Percentiles rank a stretch among this genome's conserved stretches.
These are phyloP conservation scores for Pantherophis guttatus DNA, from an alignment of 2,113 vertebrate genomes.

Conservation along the genomic window DNA sequence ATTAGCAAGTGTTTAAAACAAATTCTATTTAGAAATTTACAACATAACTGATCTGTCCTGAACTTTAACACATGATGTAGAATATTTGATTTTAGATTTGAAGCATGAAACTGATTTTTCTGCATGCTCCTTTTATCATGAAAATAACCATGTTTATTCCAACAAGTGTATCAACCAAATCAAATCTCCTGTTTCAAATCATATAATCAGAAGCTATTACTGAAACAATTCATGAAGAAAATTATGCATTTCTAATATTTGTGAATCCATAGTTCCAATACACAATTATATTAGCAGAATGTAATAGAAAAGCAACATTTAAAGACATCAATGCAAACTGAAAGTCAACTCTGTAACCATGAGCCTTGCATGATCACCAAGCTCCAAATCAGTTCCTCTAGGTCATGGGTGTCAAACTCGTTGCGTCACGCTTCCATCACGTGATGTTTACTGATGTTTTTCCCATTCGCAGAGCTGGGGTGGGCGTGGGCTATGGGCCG, in stretches of 20 bases:
- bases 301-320: no score
- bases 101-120: background rate
- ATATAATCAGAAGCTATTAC: background rate
- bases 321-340: no score
- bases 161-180: background rate
- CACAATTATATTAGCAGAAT: no score
- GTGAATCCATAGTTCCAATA: background rate
- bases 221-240: background rate
- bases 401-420: no score
- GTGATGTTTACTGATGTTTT: no score
- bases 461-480: no score
- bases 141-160: no score
- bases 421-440: no score
- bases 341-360: no score
- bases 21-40: background rate
- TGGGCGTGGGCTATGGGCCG: no score
- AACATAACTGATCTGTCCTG: background rate
- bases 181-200: background rate
- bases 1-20: background rate
- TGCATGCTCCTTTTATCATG: background rate
- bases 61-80: background rate
- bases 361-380: no score
- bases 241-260: background rate
- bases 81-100: background rate
- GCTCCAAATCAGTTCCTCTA: no score